These are phyloP conservation scores for Meandrina meandrites DNA, from an alignment of 92 coral and sea anemone genomes.

Conservation along the genomic window DNA sequence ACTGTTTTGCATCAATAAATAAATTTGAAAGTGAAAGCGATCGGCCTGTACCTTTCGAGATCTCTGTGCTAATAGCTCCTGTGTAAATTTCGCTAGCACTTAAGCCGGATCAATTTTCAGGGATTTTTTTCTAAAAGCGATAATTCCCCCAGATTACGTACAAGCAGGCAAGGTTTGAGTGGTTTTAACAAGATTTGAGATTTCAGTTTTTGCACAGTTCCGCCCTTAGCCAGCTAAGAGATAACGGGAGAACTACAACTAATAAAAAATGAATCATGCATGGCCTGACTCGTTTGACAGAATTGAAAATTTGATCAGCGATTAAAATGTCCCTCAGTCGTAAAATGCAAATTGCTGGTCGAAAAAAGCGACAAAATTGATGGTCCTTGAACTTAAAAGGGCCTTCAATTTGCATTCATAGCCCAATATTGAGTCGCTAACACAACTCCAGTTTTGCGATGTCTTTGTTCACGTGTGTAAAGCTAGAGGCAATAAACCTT, in stretches of 20 bases:
- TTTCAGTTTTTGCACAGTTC: background rate
- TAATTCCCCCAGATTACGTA: background rate
- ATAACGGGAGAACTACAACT: constrained; percentile 13
- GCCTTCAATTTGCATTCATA: constrained; percentile 26
- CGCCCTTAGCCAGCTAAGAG: background rate
- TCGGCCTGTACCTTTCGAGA: background rate
- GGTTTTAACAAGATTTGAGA: background rate
- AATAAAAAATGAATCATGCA: constrained; percentile 27
- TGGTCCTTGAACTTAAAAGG: constrained; percentile 32
- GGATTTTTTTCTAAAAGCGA: background rate
- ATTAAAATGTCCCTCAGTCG: constrained; percentile 27
- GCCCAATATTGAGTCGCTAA: constrained; percentile 15
- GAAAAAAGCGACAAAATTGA: constrained; percentile 34
- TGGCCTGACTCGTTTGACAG: constrained; percentile 8
- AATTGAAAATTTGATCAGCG: constrained; percentile 20
- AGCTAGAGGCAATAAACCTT: constrained; percentile 25
- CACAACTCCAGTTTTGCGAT: constrained; percentile 20
- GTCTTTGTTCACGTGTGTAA: constrained; percentile 35
- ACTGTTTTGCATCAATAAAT: constrained; percentile 45
- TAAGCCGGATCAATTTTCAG: background rate
- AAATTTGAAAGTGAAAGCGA: constrained; percentile 30
- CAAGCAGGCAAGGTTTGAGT: constrained; percentile 6
- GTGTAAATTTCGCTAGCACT: background rate
- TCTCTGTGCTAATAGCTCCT: background rate
- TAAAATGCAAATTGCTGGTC: constrained; percentile 30